phyloP scores from a whole-genome alignment of 2,888 invertebrate species.

The Gastrophysa polygoni region DNA sequence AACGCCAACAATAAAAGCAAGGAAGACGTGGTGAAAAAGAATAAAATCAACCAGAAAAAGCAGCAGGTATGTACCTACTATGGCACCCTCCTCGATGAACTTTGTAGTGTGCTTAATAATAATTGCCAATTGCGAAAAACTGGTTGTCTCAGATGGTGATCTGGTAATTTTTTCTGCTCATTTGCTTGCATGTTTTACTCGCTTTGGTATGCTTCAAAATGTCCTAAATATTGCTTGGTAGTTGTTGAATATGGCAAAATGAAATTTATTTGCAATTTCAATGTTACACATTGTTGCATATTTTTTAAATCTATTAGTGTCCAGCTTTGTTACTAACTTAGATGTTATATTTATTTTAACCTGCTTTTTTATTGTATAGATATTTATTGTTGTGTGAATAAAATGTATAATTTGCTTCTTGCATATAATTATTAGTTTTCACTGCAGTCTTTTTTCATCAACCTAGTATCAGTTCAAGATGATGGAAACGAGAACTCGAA shows the following conservation, averaged over 20 bases:
- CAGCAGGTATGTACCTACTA: conserved; percentile 74
- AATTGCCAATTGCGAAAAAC: conserved; percentile 20
- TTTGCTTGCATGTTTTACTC: neutral
- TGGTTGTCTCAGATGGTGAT: conserved; percentile 13
- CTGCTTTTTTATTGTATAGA: neutral
- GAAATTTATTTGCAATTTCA: neutral
- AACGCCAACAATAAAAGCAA: conserved; percentile 70
- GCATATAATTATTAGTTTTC: neutral
- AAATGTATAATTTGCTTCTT: neutral
- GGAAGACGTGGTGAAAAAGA: conserved; percentile 74
- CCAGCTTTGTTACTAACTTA: neutral
- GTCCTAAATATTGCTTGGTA: neutral
- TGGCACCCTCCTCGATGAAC: conserved; percentile 28
- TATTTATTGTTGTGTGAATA: neutral
- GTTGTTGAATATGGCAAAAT: neutral
- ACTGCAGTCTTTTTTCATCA: too few relatives aligned
- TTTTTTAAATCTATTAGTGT: neutral
- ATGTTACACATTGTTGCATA: neutral
- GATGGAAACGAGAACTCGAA: too few relatives aligned
- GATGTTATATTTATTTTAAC: neutral
- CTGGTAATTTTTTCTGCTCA: neutral
- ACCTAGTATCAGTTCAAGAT: neutral
- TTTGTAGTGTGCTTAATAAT: conserved; percentile 15
- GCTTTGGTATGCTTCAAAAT: neutral
- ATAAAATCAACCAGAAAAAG: conserved; percentile 85